phyloP scores from a whole-genome alignment of 2,113 vertebrate genomes.

The Irena cyanogastra region DNA sequence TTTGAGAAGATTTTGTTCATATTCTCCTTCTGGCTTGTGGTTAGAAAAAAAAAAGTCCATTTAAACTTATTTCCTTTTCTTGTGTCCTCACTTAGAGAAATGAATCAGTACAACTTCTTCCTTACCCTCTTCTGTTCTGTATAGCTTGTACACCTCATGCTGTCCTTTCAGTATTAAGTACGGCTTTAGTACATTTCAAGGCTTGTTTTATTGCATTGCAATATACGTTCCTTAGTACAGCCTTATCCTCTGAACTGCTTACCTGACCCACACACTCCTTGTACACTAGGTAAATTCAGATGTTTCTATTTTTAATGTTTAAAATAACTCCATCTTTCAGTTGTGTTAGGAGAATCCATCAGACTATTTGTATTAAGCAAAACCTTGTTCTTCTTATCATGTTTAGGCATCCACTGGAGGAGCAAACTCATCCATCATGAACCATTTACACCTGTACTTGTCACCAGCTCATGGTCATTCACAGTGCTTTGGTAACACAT shows the following conservation, averaged over 20 bases:
- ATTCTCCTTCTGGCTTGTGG: neutral
- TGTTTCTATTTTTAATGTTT: neutral
- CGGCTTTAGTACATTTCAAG: neutral
- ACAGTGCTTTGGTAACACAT: neutral
- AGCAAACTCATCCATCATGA: constrained; percentile 43
- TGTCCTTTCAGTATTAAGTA: neutral
- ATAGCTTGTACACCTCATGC: neutral
- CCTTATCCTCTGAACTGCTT: neutral
- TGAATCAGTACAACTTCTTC: neutral
- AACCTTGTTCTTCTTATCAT: constrained; percentile 20
- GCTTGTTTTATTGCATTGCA: neutral
- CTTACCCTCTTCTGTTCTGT: neutral
- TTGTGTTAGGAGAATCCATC: neutral
- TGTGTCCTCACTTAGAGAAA: neutral
- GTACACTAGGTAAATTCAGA: neutral
- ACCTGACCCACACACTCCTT: neutral
- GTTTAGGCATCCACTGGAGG: neutral
- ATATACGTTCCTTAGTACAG: neutral
- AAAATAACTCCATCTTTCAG: neutral
- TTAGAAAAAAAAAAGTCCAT: neutral
- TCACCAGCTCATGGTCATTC: constrained; percentile 25
- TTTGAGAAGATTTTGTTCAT: neutral
- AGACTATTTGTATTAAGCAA: neutral
- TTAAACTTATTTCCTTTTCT: neutral
- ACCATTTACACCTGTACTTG: constrained; percentile 44